Evolutionary conservation across 2,888 invertebrate genomes (phyloP), one percentile per base, ranked within the genome.

Genomic region (Thalpophila matura): DNA sequence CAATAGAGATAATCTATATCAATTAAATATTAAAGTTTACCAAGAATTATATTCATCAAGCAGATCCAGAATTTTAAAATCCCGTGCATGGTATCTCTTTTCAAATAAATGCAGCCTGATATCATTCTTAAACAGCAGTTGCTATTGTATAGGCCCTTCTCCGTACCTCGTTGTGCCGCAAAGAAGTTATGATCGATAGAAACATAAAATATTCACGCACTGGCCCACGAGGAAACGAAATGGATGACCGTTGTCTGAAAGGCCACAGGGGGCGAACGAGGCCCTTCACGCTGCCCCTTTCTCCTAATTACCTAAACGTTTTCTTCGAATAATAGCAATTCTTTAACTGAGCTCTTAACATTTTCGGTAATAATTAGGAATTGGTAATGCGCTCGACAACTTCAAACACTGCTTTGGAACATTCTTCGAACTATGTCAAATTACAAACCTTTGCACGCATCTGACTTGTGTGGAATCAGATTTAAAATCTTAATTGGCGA

Each of bases 101-200:
- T 20, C 1, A 51, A 46, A 6, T 18, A 18, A 31, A 31, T 31
- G 16, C n/a, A 42, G 38, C 2, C 7, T 40, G 7, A 37, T 24
- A 42, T 42, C 10, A 12, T 59, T 42, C 16, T 54, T 42, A 45
- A 62, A 57, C 45, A 49, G 50, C 43, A 24, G n/a, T 63, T 38
- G 45, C 33, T 56, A 55, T 35, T 38, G 31, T 73, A 49, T 26
- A 74, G 50, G 54, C 61, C 55, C 62, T 66, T 55, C 70, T 68
- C 72, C 42, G 61, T 75, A 66, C 80, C 70, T 68, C 70, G 69
- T 75, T 80, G 74, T 82, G 81, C 84, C 82, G 84, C 89, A 89
- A 91, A 92, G 91, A 91, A 92, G 88, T 92, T 91, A 94, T 94
- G 91, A 94, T 94, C 94, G 93, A 94, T 94, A 92, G 88, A 77